Evolutionary conservation across 2,113 vertebrate genomes (phyloP), one percentile per base, ranked within the genome.

Genomic region (Labeo rohita): DNA sequence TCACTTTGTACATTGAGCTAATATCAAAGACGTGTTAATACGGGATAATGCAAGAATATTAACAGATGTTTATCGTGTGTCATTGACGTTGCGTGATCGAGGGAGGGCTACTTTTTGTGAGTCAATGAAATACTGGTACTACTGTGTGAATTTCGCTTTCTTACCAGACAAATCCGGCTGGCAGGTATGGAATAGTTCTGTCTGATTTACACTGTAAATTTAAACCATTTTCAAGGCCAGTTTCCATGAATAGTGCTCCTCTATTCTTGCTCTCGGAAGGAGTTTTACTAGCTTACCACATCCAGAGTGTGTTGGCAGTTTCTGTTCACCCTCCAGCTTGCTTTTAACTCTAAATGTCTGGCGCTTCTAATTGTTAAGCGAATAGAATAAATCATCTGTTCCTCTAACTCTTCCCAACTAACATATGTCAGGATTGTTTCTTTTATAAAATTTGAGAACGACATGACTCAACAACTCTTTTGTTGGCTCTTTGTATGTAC

Each of bases 231-330:
- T 21, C 8, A 82, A 75, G 39, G 28, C 75, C 75, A 47, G 15
- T 66, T 80, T 63, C 16, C 28, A 47, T 43, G 23, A 75, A 63
- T 45, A 39, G 66, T 52, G 23, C 52, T 80, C 47, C 66, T 80
- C 74, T 54, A 16, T 49, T 80, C 76, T 80, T 43, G 36, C 65
- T 21, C 34, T 79, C 61, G 68, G 34, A 80, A 78, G 13, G 61
- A n/a, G 65, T 85, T 79, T 87, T 70, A 80, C n/a, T 66, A 87
- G 81, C 75, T 87, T 54, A 75, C 66, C 83, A 80, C 75, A 87
- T 84, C 66, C 36, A 52, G 77, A 34, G 66, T 61, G 84, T 49
- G 66, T 80, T 72, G 77, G 52, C 52, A 86, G 70, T 63, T 86
- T 63, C 66, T 50, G 54, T 47, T 80, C 52, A 36, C 52, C 43